Evolutionary conservation across 35 echinoderm and acorn worm genomes (phyloP), one percentile per base, ranked within the genome.

Genomic region (Holothuria glaberrima): DNA sequence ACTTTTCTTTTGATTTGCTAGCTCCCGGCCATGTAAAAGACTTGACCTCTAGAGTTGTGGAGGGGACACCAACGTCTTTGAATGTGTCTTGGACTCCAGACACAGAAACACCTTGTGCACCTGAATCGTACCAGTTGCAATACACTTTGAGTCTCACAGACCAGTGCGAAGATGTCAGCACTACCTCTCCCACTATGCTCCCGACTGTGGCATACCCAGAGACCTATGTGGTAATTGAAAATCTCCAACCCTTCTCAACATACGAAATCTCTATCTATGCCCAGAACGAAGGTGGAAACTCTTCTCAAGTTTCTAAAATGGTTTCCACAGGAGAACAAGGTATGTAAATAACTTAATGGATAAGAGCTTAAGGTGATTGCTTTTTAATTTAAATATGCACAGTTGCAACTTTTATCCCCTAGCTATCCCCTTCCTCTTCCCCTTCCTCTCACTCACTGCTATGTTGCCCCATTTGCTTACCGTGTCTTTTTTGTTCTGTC

Each of bases 261-360:
- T 84, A 84, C 46, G 29, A 58, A 5, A 46, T 84, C 12, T 29
- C 46, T 20, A 25, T 84, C 12, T 62, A 28, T 14, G 56, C 80
- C 54, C 52, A 56, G 22, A 84, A 84, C n/a, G 48, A 48, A 2
- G 80, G 80, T 0, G 80, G 80, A 24, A 84, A 84, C 57, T 84
- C 80, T 22, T 84, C 80, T 1, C 61, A 24, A 31, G 80, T 84
- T 14, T 48, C 52, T 48, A 84, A 63, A 44, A 57, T 84, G 22
- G 80, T 32, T 20, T 61, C 20, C 27, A 84, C 80, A 24, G 80
- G 80, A 84, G 80, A 84, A 46, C 52, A 61, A 84, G 80, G 80
- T 84, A 58, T 63, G 57, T 30, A 21, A 22, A 27, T 81, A 5
- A 21, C 7, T 21, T 18, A 1, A 12, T 69, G 25, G 6, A 29